Base-by-base conservation (phyloP, 1,140 invertebrate genomes). In the Subanguina moxae region DNA sequence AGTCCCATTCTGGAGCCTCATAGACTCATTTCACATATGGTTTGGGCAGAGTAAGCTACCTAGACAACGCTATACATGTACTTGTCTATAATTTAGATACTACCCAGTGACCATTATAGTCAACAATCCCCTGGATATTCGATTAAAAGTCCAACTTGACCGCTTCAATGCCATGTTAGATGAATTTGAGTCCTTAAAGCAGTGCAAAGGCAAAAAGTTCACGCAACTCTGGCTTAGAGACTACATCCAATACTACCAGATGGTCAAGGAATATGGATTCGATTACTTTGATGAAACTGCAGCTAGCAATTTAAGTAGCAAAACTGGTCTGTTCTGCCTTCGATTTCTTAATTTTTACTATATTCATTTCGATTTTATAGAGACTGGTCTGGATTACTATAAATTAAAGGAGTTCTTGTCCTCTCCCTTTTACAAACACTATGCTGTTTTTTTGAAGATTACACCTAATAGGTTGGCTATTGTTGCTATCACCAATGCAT, bases 91-190 rank as follows among this genome's bases (percentile, higher is more conserved):
- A 38, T 38, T 38, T 11, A 38, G 32, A 45, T 81, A 81, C 57
- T 78, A 79, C 27, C 72, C 79, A 21, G 80, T 82, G 13, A 81
- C 78, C 1, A 73, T 81, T 23, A 46, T 82, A 17, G 67, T 81
- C 0, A 79, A 81, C 46, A 57, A 48, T 9, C 73, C 76, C 17
- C 68, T 82, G 13, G 68, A 82, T 32, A 71, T 81, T 25, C 19
- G 65, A 8, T 70, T 70, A 27, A 25, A 30, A 7, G 15, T 57
- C 1, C 72, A 81, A 68, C 62, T 69, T 23, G 52, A 52, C 17
- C 32, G 70, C 11, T 76, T 82, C 57, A 65, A 68, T 32, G 45
- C 71, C 46, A 67, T 81, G 68, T 71, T 81, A n/a, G 23, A 76
- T 42, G 78, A 82, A 38, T 81, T 80, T 62, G 80, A 81, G 30